Evolutionary conservation across 2,797 vertebrate genomes (phyloP).

Genomic region (Intellagama lesueurii): DNA sequence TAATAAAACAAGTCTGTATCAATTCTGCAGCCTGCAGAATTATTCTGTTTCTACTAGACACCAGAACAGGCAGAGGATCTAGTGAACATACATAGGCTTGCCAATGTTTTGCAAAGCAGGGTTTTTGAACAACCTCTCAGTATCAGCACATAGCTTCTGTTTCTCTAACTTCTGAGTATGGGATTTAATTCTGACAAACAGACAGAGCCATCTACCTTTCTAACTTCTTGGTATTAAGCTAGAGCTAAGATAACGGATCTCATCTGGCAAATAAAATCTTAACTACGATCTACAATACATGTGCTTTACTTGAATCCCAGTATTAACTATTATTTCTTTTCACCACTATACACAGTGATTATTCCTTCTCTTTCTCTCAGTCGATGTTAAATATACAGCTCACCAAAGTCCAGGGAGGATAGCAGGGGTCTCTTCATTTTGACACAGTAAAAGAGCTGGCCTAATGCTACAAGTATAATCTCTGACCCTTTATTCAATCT

Average conservation of each 20-base stretch:
- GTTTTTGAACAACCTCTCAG: neutral
- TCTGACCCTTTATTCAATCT: neutral
- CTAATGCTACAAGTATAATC: neutral
- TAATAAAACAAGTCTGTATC: neutral
- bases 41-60: neutral
- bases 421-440: neutral
- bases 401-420: neutral
- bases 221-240: neutral
- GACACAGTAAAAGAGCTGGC: neutral
- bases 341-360: neutral
- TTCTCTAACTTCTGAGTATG: neutral
- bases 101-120: neutral
- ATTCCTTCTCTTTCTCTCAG: neutral
- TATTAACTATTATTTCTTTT: neutral
- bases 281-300: neutral
- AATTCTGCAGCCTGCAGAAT: neutral
- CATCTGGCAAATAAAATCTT: neutral
- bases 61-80: neutral
- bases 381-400: neutral
- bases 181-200: constrained; percentile 7
- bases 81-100: neutral
- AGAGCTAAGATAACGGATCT: neutral
- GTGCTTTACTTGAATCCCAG: neutral
- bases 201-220: neutral
- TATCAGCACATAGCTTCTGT: neutral